These are phyloP conservation scores for Cebus imitator DNA, from an alignment of 2,113 vertebrate species.

Conservation along the genomic window DNA sequence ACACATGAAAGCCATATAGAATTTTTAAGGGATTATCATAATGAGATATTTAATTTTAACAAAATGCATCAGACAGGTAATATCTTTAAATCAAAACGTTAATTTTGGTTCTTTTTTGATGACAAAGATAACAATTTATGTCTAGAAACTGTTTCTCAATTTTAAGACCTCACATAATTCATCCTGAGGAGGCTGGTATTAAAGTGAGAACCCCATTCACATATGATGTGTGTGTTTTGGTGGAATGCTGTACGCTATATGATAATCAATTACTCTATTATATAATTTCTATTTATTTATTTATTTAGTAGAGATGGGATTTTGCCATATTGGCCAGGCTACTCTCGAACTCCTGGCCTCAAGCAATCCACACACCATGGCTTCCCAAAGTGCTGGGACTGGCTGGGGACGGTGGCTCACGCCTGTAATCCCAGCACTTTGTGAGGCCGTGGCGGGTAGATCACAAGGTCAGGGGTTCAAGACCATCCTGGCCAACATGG, in stretches of 20 bases:
- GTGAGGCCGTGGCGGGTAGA: no score
- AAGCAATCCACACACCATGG: no score
- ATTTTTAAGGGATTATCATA: background rate
- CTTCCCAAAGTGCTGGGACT: no score
- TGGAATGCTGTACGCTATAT: background rate
- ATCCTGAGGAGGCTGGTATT: background rate
- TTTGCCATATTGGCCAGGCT: no score
- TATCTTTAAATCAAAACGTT: slow-evolving; percentile 9
- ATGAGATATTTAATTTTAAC: background rate
- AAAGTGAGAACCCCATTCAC: background rate
- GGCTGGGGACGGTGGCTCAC: fast-evolving
- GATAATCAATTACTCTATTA: background rate
- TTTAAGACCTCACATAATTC: background rate
- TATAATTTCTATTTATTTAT: no score
- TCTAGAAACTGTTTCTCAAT: background rate
- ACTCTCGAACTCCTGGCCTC: no score
- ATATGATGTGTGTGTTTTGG: background rate
- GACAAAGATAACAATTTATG: background rate
- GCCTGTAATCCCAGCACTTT: no score
- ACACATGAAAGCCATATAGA: background rate
- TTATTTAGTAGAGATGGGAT: no score
- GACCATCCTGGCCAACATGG: no score
- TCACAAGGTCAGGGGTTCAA: no score
- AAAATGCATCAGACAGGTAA: background rate
- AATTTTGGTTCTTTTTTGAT: background rate